Base-by-base conservation (phyloP, 2,797 vertebrate species). In the Leptatherina wallacei region DNA sequence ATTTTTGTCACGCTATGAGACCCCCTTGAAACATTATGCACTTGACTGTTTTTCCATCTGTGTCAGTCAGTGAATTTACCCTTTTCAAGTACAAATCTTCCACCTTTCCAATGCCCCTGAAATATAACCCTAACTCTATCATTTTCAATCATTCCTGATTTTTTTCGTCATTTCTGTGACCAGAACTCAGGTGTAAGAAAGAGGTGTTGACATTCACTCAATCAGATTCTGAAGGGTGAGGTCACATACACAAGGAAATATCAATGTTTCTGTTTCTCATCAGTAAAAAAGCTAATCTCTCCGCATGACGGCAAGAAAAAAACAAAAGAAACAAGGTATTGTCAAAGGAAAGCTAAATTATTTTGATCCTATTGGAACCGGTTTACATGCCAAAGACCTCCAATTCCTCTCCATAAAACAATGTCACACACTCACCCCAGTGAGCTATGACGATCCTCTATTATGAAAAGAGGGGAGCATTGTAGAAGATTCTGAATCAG, bases 151-250 rank as follows among this genome's bases (percentile, higher is more conserved):
- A 32, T 71, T 61, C 3, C 24, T 51, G 27, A 71, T 68, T 65
- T 49, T 49, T 71, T 81, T 54, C 70, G 62, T 67, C 22, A 57
- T 84, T 55, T 67, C 12, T 58, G 62, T 68, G 24, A 78, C 63
- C 36, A 40, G 61, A 58, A 29, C 2, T 66, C 65, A 68, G 38
- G 62, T 69, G 58, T 64, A 54, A 54, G 38, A 47, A 75, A 55
- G 35, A 69, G 3, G n/a, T 32, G 47, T 79, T 61, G 54, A 58
- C 29, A 35, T 61, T 71, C 62, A 72, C 52, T 70, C 61, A 74
- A 63, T 80, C 74, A 67, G 56, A 72, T 49, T 74, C 20, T 74
- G 51, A 74, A 71, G 36, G 54, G 30, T 67, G 40, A 16, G 38
- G 61, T 71, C 71, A 52, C n/a, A 33, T 27, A 36, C 8, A 30